These are phyloP conservation scores for Mastigias papua DNA, from an alignment of 30 jellyfish, hydroid and myxozoan species.

Conservation along the genomic window DNA sequence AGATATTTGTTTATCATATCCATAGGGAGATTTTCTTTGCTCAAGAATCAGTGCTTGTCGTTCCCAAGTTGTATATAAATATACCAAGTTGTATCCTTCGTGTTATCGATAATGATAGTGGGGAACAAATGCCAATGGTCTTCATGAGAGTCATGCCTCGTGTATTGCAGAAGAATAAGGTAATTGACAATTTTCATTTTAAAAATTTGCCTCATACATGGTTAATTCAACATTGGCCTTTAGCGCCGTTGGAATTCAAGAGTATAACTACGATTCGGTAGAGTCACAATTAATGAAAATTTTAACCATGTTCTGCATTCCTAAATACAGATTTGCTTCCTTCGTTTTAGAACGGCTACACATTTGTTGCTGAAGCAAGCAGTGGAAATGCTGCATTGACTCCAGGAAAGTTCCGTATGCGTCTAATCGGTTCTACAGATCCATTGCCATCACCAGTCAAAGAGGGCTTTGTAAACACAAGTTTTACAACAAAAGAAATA, in stretches of 20 bases:
- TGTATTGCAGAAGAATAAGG: conserved; percentile 84
- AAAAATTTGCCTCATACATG: no score
- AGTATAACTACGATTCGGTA: no score
- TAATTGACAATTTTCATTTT: no score
- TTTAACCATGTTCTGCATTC: no score
- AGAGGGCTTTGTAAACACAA: conserved; percentile 70
- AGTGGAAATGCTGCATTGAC: conserved; percentile 66
- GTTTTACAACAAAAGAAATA: conserved; percentile 79
- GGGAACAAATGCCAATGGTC: conserved; percentile 77
- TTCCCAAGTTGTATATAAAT: conserved; percentile 79
- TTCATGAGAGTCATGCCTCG: conserved; percentile 87
- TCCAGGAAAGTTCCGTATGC: conserved; percentile 90
- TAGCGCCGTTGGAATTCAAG: no score
- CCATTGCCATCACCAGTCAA: conserved; percentile 90
- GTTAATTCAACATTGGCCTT: no score
- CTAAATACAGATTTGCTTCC: neutral
- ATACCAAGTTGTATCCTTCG: conserved; percentile 79
- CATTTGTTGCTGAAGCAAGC: conserved; percentile 86
- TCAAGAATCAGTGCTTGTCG: conserved; percentile 75
- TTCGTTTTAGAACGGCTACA: conserved; percentile 86
- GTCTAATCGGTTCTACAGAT: conserved; percentile 89
- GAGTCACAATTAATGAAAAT: no score
- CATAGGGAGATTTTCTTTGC: conserved; percentile 85
- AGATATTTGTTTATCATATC: neutral
- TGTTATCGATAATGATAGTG: conserved; percentile 87